A percentile compares a stretch with the other conserved stretches of the same genome.
phyloP scores from a whole-genome alignment of 2,888 invertebrate species.

The Suillia variegata region DNA sequence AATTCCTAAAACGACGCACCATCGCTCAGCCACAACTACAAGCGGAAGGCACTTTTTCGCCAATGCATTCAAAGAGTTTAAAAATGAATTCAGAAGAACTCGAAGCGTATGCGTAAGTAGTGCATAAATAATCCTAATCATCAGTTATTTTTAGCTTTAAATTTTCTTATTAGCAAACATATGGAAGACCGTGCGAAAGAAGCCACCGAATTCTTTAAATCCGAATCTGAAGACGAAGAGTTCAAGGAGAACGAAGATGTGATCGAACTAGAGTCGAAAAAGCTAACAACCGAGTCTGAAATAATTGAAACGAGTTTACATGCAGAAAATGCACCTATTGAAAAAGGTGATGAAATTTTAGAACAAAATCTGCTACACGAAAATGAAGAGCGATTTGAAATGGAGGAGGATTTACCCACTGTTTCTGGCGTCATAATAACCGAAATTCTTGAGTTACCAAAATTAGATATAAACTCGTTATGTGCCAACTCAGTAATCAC shows the following conservation, averaged over 20 bases:
- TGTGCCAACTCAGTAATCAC: constrained; percentile 35
- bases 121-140: neutral
- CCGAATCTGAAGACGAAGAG: constrained; percentile 63
- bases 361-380: neutral
- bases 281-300: neutral
- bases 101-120: constrained; percentile 68
- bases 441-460: constrained; percentile 45
- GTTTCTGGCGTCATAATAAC: constrained; percentile 29
- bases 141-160: neutral
- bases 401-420: neutral
- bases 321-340: neutral
- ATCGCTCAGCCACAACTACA: constrained; percentile 41
- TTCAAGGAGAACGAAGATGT: constrained; percentile 22
- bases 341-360: neutral
- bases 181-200: constrained; percentile 76
- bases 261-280: constrained; percentile 8
- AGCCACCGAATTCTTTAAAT: constrained; percentile 77
- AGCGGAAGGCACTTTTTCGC: constrained; percentile 33
- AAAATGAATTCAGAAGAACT: constrained; percentile 74
- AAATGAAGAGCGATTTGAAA: neutral
- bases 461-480: constrained; percentile 42
- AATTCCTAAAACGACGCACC: constrained; percentile 68
- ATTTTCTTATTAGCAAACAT: constrained; percentile 63
- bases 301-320: neutral
- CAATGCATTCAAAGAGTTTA: constrained; percentile 50